Evolutionary conservation across 2,797 vertebrate species (phyloP).

Genomic region (Anguilla pacifica): DNA sequence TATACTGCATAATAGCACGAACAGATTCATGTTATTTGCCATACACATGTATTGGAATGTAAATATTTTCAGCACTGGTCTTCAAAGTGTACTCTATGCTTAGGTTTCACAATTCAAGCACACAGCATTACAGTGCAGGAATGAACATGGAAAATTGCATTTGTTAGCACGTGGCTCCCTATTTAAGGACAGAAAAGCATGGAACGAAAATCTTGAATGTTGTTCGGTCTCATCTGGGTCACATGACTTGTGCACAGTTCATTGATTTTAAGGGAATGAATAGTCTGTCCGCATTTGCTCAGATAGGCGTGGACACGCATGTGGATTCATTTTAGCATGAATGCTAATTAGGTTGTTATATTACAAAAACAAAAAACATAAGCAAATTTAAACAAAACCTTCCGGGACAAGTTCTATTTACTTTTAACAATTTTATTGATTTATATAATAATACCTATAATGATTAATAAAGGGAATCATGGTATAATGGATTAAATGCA

Average conservation of each 20-base stretch:
- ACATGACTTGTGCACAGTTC: not conserved
- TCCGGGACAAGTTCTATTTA: not conserved
- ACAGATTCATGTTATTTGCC: not conserved
- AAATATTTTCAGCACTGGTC: not conserved
- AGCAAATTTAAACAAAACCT: not conserved
- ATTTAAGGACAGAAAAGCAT: not conserved
- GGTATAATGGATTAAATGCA: not conserved
- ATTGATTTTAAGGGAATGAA: conserved; percentile 17
- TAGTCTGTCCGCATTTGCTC: not conserved
- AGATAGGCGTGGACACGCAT: not conserved
- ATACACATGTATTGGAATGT: not conserved
- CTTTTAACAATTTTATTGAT: not conserved
- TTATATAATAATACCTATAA: not conserved
- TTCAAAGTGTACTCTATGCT: not conserved
- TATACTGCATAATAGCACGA: not conserved
- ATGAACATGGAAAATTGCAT: conserved; percentile 10
- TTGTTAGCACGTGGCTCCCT: not conserved
- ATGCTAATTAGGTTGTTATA: conserved; percentile 4
- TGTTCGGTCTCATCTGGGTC: not conserved
- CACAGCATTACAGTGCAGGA: not conserved
- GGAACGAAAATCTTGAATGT: not conserved
- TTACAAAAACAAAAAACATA: not conserved
- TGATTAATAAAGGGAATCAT: not conserved
- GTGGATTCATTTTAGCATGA: conserved; percentile 26
- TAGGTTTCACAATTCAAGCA: not conserved